Conservation (phyloP, 2,113 vertebrate species). For the Tragelaphus buxtoni region DNA sequence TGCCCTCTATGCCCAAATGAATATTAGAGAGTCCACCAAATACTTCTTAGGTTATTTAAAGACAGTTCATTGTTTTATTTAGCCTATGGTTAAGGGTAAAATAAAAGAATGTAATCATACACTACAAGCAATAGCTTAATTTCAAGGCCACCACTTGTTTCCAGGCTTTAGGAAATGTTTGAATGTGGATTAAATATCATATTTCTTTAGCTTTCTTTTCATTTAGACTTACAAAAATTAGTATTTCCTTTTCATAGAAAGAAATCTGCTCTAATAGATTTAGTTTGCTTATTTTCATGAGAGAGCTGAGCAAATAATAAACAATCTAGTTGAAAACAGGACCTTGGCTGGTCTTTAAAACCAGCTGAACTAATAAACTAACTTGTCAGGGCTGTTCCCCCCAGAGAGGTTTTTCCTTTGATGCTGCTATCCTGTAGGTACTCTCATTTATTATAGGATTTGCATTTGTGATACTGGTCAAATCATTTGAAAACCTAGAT, state of each 20-base stretch:
- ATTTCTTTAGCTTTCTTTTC: conserved; percentile 23
- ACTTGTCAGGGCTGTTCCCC: conserved; percentile 65
- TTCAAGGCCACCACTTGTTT: neutral
- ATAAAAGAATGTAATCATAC: neutral
- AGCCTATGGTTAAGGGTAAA: neutral
- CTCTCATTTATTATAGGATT: conserved; percentile 59
- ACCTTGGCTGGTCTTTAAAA: conserved; percentile 58
- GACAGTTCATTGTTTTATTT: neutral
- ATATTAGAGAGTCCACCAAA: neutral
- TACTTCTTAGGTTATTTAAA: neutral
- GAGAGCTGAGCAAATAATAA: conserved; percentile 64
- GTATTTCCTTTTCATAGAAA: conserved; percentile 45
- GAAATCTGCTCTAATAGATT: conserved; percentile 21
- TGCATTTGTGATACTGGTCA: conserved; percentile 62
- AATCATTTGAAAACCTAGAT: conserved; percentile 68
- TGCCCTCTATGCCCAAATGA: neutral
- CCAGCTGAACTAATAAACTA: conserved; percentile 76
- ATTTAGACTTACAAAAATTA: neutral
- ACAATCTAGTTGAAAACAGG: conserved; percentile 52
- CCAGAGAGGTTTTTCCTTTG: conserved; percentile 46
- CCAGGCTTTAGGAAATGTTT: neutral
- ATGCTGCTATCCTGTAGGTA: conserved; percentile 46
- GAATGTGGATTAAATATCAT: neutral
- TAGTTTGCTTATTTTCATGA: conserved; percentile 61
- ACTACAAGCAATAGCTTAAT: neutral